phyloP scores from a whole-genome alignment of 2,797 vertebrate genomes.

The Cephalopachus bancanus region DNA sequence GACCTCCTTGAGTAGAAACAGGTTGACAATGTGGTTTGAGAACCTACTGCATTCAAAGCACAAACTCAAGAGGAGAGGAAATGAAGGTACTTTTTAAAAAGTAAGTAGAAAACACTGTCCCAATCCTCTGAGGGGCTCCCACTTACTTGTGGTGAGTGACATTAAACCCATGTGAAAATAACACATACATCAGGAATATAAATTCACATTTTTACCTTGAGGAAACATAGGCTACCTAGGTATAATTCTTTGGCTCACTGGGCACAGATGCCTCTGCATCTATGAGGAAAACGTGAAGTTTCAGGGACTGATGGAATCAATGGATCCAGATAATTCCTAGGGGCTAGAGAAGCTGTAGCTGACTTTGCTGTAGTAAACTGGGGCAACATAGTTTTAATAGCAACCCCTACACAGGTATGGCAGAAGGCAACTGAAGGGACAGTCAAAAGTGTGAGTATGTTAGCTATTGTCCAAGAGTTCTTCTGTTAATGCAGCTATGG shows the following conservation, averaged over 20 bases:
- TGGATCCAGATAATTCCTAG: rapidly evolving
- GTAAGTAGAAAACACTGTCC: not conserved
- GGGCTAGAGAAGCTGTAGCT: not conserved
- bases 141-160: not conserved
- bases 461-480: not conserved
- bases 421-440: not conserved
- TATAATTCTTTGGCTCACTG: not conserved
- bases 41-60: not conserved
- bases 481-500: not conserved
- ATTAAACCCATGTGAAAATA: not conserved
- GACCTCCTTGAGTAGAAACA: not conserved
- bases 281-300: not conserved
- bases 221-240: not conserved
- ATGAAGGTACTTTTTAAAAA: not conserved
- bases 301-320: not conserved
- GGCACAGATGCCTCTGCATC: not conserved
- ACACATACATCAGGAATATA: not conserved
- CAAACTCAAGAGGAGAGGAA: not conserved
- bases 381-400: not conserved
- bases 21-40: not conserved
- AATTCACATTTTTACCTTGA: not conserved
- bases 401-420: not conserved
- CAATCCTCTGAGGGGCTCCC: not conserved
- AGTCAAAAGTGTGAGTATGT: not conserved
- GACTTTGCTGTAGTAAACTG: not conserved